Percentiles rank a stretch among this genome's conserved stretches.
These are phyloP conservation scores for Alloplasta piceator DNA, from an alignment of 2,888 invertebrate genomes.

Conservation along the genomic window DNA sequence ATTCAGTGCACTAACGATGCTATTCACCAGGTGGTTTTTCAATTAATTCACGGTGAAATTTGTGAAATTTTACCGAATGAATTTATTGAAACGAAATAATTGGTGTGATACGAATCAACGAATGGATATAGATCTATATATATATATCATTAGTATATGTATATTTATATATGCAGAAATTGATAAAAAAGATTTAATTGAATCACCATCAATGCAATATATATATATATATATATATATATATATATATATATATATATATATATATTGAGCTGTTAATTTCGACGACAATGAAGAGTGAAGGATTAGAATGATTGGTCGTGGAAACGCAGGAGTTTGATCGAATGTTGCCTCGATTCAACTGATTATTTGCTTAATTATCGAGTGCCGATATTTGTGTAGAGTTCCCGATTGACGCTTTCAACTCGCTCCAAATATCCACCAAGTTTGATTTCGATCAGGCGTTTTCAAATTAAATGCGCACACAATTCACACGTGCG, in stretches of 20 bases:
- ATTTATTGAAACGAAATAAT: neutral
- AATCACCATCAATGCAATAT: too few relatives aligned
- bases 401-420: constrained; percentile 14
- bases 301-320: neutral
- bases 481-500: neutral
- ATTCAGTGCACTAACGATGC: neutral
- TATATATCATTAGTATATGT: too few relatives aligned
- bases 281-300: neutral
- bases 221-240: too few relatives aligned
- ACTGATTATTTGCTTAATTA: constrained; percentile 16
- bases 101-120: neutral
- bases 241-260: neutral
- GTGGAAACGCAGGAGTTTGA: neutral
- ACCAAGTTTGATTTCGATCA: constrained; percentile 24
- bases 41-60: neutral
- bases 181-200: too few relatives aligned
- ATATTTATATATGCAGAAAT: too few relatives aligned
- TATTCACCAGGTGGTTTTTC: neutral
- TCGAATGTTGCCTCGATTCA: neutral
- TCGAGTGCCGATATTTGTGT: constrained; percentile 9
- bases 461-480: constrained; percentile 2
- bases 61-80: neutral
- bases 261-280: neutral
- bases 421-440: neutral
- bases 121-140: neutral